Evolutionary conservation across 2,888 invertebrate genomes (phyloP).

Genomic region (Hermodice carunculata): DNA sequence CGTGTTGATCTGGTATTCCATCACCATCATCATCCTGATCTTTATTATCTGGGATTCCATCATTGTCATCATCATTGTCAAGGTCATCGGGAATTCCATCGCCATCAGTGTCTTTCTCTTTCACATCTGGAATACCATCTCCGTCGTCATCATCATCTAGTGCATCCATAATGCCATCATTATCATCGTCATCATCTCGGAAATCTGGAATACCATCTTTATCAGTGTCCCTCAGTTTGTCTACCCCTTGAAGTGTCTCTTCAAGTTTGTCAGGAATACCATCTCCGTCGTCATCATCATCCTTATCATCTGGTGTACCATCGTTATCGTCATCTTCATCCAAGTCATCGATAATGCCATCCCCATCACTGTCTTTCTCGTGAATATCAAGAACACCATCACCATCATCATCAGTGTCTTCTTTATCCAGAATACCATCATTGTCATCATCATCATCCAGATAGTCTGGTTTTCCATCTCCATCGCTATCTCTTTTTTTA

Average conservation of each 20-base stretch:
- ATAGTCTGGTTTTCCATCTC: conserved; percentile 48
- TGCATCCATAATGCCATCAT: conserved; percentile 25
- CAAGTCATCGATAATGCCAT: conserved; percentile 20
- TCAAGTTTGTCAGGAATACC: conserved; percentile 5
- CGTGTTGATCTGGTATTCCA: conserved; percentile 39
- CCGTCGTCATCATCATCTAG: conserved; percentile 30
- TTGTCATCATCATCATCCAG: conserved; percentile 37
- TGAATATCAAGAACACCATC: conserved; percentile 16
- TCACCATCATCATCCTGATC: conserved; percentile 21
- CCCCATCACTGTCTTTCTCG: conserved; percentile 18
- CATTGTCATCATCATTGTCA: conserved; percentile 55
- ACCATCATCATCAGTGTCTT: conserved; percentile 13
- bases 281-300: conserved; percentile 19
- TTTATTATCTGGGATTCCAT: conserved; percentile 50
- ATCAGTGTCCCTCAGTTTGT: conserved; percentile 26
- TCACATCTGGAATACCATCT: conserved; percentile 39
- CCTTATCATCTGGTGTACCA: conserved; percentile 18
- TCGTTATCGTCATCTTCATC: conserved; percentile 21
- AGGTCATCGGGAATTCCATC: conserved; percentile 46
- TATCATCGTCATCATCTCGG: conserved; percentile 32
- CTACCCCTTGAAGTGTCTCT: too few species aligned
- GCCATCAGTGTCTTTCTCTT: conserved; percentile 41
- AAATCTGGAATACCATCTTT: conserved; percentile 36
- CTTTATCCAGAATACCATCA: conserved; percentile 4
- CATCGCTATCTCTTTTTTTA: conserved; percentile 40